These are phyloP conservation scores for Thamnophis elegans DNA, from an alignment of 2,797 vertebrate genomes.

Conservation along the genomic window DNA sequence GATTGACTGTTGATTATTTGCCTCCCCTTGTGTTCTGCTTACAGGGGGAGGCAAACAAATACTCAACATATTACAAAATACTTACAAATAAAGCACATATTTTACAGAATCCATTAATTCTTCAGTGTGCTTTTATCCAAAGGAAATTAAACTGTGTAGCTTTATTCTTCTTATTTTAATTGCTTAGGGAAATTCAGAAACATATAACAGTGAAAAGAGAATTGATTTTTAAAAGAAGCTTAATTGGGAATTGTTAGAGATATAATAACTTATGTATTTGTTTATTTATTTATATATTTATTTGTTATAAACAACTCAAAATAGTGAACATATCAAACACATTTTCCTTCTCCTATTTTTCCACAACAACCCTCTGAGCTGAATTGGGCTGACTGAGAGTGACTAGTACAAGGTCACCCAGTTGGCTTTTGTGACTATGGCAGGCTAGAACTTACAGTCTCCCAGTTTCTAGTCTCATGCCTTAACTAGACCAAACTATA, in stretches of 20 bases:
- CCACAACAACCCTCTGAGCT: not conserved
- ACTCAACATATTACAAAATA: not conserved
- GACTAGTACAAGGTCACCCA: not conserved
- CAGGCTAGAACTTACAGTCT: not conserved
- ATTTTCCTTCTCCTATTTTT: not conserved
- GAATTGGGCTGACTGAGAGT: not conserved
- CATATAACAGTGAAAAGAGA: not conserved
- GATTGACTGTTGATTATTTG: not conserved
- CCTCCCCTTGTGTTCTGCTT: not conserved
- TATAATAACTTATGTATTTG: not conserved
- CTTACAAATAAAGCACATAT: not conserved
- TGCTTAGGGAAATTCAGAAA: not conserved
- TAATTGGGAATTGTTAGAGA: not conserved
- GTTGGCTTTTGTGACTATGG: not conserved
- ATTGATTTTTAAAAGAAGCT: not conserved
- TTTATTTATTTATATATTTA: not conserved
- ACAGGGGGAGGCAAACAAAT: not conserved
- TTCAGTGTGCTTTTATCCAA: not conserved
- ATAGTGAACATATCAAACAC: not conserved
- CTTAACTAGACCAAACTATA: constrained; percentile 19
- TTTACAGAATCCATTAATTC: not conserved
- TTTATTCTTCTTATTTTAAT: too few relatives aligned
- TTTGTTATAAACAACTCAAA: not conserved
- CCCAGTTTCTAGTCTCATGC: constrained; percentile 4
- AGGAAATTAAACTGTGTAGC: not conserved